Evolutionary conservation across 2,113 vertebrate genomes (phyloP).

Genomic region (Malurus elegans): DNA sequence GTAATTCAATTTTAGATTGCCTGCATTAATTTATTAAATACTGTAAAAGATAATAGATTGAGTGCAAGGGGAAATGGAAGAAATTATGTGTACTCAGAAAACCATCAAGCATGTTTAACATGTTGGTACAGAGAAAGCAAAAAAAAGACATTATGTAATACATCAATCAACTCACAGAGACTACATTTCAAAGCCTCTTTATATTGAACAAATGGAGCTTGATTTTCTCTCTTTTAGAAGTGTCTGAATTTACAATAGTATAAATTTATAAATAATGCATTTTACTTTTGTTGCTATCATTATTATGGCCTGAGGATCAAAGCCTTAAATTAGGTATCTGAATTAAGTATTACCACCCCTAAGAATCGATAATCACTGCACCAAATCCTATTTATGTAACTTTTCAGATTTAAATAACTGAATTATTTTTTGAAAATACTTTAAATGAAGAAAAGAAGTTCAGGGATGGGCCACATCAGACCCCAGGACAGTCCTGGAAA

Average conservation of each 20-base stretch:
- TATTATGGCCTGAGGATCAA: slow-evolving; percentile 31
- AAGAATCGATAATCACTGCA: slow-evolving; percentile 54
- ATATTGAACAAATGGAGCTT: slow-evolving; percentile 54
- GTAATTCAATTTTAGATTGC: slow-evolving; percentile 70
- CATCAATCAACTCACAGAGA: slow-evolving; percentile 40
- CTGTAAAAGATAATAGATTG: slow-evolving; percentile 38
- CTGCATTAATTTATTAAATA: slow-evolving; percentile 67
- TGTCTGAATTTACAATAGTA: slow-evolving; percentile 35
- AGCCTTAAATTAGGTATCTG: slow-evolving; percentile 45
- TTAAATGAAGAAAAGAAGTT: slow-evolving; percentile 34
- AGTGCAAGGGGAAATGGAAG: slow-evolving; percentile 32
- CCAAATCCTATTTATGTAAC: slow-evolving; percentile 50
- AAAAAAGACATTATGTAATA: slow-evolving; percentile 21
- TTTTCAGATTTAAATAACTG: slow-evolving; percentile 46
- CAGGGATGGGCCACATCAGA: background rate
- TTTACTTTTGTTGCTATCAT: slow-evolving; percentile 37
- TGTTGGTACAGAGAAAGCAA: slow-evolving; percentile 14
- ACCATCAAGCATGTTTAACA: slow-evolving; percentile 28
- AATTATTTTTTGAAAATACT: slow-evolving; percentile 60
- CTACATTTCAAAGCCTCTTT: slow-evolving; percentile 41
- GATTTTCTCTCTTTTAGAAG: slow-evolving; percentile 50
- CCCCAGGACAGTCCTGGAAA: background rate
- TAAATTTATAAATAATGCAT: slow-evolving; percentile 60
- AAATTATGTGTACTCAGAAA: slow-evolving; percentile 40
- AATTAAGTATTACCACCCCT: slow-evolving; percentile 51